Evolutionary conservation across 1,140 invertebrate species (phyloP), one percentile per base, ranked within the genome.

Genomic region (Vanessa atalanta): DNA sequence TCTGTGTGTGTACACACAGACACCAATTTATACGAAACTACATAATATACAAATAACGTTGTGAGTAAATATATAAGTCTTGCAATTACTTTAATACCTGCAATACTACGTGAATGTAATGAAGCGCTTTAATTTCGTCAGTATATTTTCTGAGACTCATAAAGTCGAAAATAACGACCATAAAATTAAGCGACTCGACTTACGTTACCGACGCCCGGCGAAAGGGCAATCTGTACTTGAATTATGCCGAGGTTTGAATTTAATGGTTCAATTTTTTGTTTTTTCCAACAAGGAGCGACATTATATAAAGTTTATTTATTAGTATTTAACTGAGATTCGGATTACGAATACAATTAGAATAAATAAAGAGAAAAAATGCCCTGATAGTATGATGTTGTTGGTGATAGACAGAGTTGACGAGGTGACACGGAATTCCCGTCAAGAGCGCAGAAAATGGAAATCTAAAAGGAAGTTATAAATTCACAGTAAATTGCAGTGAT

Each of bases 121-220:
- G 57, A 61, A 61, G 26, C 31, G 26, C 13, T n/a, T 61, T 37
- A 61, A 15, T 13, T 61, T 37, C 26, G 14, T 5, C 23, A 26
- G 57, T 61, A 61, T 37, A 61, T 37, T 61, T 37, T 61, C 26
- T 37, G 26, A 61, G 26, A 16, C 55, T 57, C 55, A 16, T 57
- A 57, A 57, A 57, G 16, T 57, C 16, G 16, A 20, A 57, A 57
- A 57, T 57, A 57, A 57, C 55, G 57, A 37, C 15, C 57, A 61
- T 61, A 61, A 61, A 61, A 31, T 61, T 61, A 37, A 61, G 31
- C 15, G 57, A 61, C 26, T 61, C 57, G 57, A 61, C 31, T 37
- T 61, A 37, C 26, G 57, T 37, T 61, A 37, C 57, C 26, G 57
- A 61, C 57, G 37, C 26, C 8, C 23, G 20, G 23, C 31, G 26